These are phyloP conservation scores for Macrotis lagotis DNA, from an alignment of 2,113 vertebrate species.

Conservation along the genomic window DNA sequence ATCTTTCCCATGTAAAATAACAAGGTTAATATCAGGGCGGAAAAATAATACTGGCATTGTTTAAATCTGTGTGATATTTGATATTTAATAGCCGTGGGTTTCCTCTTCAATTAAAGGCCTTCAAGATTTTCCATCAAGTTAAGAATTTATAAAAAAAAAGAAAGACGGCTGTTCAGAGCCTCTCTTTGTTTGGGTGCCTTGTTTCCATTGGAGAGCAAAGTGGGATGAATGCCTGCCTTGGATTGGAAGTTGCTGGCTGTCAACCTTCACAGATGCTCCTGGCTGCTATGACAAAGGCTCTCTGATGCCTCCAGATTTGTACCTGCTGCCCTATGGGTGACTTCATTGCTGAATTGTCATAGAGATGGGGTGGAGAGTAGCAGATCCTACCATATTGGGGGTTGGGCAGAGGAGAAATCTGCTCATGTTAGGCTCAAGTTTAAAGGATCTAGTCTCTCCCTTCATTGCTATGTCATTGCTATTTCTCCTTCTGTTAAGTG, in stretches of 20 bases:
- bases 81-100: conserved; percentile 33
- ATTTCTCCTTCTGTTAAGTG: neutral
- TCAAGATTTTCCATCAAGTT: conserved; percentile 65
- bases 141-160: conserved; percentile 63
- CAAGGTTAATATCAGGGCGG: conserved; percentile 7
- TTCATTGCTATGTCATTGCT: neutral
- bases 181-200: conserved; percentile 50
- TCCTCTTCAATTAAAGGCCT: conserved; percentile 43
- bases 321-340: neutral
- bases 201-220: conserved; percentile 46
- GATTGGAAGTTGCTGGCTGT: neutral
- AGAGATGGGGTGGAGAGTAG: neutral
- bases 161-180: neutral
- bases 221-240: conserved; percentile 35
- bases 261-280: neutral
- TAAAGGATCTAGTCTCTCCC: neutral
- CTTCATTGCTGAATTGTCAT: neutral
- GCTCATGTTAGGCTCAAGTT: neutral
- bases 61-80: conserved; percentile 30
- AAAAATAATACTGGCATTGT: neutral
- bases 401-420: neutral
- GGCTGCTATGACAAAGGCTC: neutral
- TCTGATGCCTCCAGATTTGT: neutral
- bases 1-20: neutral
- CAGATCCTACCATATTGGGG: neutral